Evolutionary conservation across 30 jellyfish, hydroid and myxozoan genomes (phyloP).

Genomic region (Pelagia noctiluca): DNA sequence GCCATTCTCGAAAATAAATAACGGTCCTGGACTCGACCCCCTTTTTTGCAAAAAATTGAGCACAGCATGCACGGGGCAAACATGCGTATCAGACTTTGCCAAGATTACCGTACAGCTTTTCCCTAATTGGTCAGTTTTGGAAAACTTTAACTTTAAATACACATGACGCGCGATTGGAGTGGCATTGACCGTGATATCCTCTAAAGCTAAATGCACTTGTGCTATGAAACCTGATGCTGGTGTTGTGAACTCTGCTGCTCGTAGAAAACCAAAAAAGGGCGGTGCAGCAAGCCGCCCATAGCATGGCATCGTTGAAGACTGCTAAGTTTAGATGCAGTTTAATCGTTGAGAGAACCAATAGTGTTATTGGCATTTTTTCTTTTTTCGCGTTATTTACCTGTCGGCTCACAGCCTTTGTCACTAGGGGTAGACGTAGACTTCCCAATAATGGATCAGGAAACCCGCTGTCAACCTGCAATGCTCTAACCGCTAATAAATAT

Average conservation of each 20-base stretch:
- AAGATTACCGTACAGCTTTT: neutral
- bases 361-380: conserved; percentile 10
- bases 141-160: neutral
- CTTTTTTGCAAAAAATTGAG: neutral
- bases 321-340: neutral
- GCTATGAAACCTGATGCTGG: neutral
- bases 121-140: conserved; percentile 42
- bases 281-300: conserved; percentile 32
- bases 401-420: conserved; percentile 6
- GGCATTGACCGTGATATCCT: neutral
- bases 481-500: conserved; percentile 12
- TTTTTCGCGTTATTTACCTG: neutral
- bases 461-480: conserved; percentile 13
- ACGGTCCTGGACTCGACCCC: conserved; percentile 8
- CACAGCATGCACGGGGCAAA: conserved; percentile 19
- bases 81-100: neutral
- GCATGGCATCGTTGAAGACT: neutral
- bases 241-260: conserved; percentile 21
- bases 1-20: neutral
- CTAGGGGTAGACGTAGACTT: conserved; percentile 1
- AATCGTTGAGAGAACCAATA: neutral
- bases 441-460: neutral
- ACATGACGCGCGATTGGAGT: neutral
- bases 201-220: neutral
- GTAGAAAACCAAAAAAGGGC: conserved; percentile 30